These are phyloP conservation scores for Nomia melanderi DNA, from an alignment of 1,140 invertebrate species.

Conservation along the genomic window DNA sequence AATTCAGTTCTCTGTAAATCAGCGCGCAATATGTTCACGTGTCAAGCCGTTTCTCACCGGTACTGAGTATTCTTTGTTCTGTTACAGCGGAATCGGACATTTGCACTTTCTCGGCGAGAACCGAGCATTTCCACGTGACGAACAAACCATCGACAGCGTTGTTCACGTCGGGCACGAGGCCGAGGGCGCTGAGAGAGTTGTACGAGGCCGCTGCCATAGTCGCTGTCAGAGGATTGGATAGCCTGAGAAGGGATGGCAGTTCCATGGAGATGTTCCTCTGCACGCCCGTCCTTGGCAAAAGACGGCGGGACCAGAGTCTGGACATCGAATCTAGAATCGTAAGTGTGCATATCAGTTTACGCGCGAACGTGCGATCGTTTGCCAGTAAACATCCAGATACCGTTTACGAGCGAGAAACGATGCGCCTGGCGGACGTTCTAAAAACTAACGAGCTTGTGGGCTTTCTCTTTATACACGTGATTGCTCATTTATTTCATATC, in stretches of 20 bases:
- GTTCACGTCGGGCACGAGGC: constrained; percentile 86
- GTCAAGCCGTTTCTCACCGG: too few relatives aligned
- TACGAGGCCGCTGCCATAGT: constrained; percentile 87
- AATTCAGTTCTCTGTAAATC: too few relatives aligned
- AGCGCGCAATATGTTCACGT: too few relatives aligned
- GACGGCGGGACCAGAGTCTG: constrained; percentile 86
- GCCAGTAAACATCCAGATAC: too few relatives aligned
- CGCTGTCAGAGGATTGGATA: constrained; percentile 79
- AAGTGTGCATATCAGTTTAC: constrained; percentile 81
- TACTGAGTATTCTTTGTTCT: too few relatives aligned
- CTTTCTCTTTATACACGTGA: too few relatives aligned
- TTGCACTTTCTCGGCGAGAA: constrained; percentile 88
- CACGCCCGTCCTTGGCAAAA: constrained; percentile 88
- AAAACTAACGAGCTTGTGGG: too few relatives aligned
- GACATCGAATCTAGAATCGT: constrained; percentile 94
- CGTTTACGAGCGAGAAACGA: too few relatives aligned
- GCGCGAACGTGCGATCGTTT: background rate
- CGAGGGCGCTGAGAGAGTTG: constrained; percentile 85
- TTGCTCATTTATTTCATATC: too few relatives aligned
- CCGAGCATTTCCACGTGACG: constrained; percentile 86
- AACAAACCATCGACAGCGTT: constrained; percentile 85
- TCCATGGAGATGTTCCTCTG: constrained; percentile 86
- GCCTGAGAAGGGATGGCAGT: constrained; percentile 80
- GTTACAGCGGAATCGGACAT: constrained; percentile 93
- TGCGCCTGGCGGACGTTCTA: too few relatives aligned